Conservation (phyloP, 1,140 invertebrate genomes). For the Papilio aristodemus region DNA sequence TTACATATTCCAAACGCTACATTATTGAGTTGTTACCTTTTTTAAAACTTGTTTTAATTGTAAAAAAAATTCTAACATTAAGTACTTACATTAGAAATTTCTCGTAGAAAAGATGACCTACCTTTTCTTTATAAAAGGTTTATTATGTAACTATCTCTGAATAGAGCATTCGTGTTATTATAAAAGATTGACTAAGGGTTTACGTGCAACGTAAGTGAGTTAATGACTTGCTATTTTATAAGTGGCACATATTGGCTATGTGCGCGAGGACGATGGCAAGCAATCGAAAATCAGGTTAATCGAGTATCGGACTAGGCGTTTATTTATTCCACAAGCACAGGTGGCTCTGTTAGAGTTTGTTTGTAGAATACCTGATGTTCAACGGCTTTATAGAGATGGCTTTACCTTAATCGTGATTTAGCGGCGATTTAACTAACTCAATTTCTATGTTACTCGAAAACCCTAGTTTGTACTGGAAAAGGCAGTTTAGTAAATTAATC, state of each 20-base stretch:
- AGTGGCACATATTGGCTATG: not conserved
- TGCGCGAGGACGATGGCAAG: not conserved
- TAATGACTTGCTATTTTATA: not conserved
- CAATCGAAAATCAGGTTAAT: constrained; percentile 21
- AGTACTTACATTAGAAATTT: no score
- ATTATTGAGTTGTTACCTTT: no score
- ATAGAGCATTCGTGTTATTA: no score
- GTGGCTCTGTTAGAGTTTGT: not conserved
- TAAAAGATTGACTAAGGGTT: not conserved
- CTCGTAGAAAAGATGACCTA: no score
- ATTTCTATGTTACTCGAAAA: not conserved
- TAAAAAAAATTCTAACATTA: no score
- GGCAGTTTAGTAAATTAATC: no score
- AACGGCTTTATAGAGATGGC: not conserved
- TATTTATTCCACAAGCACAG: not conserved
- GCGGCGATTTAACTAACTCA: not conserved
- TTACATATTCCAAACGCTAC: no score
- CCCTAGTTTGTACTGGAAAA: not conserved
- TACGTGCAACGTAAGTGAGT: not conserved
- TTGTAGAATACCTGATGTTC: not conserved
- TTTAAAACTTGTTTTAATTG: no score
- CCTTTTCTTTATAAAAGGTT: no score
- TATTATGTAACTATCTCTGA: no score
- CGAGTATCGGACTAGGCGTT: not conserved
- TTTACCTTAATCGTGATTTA: not conserved